phyloP scores from a whole-genome alignment of 2,888 invertebrate species.

The Rhimphoctona megacephalus region DNA sequence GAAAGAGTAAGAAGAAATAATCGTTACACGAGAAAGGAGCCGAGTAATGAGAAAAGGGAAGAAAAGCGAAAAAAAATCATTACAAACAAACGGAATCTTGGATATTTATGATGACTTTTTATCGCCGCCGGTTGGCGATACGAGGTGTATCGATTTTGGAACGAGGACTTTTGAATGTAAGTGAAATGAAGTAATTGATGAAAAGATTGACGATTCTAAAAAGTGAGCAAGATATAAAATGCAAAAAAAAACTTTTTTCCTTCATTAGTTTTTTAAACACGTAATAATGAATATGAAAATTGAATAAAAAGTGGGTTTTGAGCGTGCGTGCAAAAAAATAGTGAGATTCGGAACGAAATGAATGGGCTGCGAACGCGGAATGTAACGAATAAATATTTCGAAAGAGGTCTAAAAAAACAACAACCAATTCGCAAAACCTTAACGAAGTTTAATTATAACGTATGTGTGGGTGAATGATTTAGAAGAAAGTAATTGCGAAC shows the following conservation, averaged over 20 bases:
- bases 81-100: constrained; percentile 27
- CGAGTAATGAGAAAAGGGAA: not conserved
- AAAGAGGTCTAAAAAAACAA: not conserved
- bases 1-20: not conserved
- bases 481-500: not conserved
- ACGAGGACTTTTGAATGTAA: not conserved
- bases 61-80: constrained; percentile 26
- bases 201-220: constrained; percentile 19
- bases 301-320: not conserved
- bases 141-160: constrained; percentile 32
- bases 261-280: constrained; percentile 27
- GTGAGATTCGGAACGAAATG: constrained; percentile 5
- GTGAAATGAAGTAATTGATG: constrained; percentile 7
- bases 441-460: constrained; percentile 16
- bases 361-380: not conserved
- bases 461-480: constrained; percentile 9
- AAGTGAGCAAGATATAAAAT: not conserved
- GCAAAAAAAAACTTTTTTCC: constrained; percentile 1
- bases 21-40: not conserved
- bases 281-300: constrained; percentile 1
- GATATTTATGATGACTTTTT: constrained; percentile 61
- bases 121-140: constrained; percentile 67
- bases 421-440: constrained; percentile 13
- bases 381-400: not conserved
- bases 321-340: not conserved